A percentile compares a stretch with the other conserved stretches of the same genome.
Conservation (phyloP, 1,140 invertebrate species). For the Dryas iulia region DNA sequence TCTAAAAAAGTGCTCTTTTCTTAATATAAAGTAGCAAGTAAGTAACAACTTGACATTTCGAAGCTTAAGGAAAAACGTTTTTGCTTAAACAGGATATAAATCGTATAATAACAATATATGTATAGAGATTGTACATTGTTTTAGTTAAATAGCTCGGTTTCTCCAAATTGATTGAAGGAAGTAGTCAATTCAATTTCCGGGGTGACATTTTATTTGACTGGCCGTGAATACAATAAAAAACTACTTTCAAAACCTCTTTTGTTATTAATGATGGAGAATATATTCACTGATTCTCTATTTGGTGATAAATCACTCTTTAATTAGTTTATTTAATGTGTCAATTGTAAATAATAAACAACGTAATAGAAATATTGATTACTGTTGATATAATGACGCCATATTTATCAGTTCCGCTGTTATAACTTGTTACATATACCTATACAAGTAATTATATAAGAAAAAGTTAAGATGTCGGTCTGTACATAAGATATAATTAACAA, state of each 20-base stretch:
- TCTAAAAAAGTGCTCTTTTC: background rate
- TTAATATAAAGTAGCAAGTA: background rate
- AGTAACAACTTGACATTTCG: background rate
- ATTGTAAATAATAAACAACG: background rate
- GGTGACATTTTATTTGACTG: background rate
- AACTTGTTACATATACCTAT: too few species aligned
- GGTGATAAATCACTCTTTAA: background rate
- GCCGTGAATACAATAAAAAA: background rate
- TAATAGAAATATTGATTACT: background rate
- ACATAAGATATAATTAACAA: too few species aligned
- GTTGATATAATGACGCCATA: constrained; percentile 1
- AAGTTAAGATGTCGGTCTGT: too few species aligned
- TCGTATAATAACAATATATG: background rate
- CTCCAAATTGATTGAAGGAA: background rate
- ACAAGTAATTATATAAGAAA: too few species aligned
- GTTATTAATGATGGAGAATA: background rate
- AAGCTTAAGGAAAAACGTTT: background rate
- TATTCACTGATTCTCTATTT: background rate
- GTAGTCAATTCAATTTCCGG: background rate
- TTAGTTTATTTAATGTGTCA: background rate
- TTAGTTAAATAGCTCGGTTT: background rate
- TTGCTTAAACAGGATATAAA: background rate
- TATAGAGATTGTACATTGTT: background rate
- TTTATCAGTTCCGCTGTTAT: background rate
- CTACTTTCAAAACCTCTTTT: background rate